phyloP scores from a whole-genome alignment of 2,113 vertebrate species.

The Hystrix brachyura region DNA sequence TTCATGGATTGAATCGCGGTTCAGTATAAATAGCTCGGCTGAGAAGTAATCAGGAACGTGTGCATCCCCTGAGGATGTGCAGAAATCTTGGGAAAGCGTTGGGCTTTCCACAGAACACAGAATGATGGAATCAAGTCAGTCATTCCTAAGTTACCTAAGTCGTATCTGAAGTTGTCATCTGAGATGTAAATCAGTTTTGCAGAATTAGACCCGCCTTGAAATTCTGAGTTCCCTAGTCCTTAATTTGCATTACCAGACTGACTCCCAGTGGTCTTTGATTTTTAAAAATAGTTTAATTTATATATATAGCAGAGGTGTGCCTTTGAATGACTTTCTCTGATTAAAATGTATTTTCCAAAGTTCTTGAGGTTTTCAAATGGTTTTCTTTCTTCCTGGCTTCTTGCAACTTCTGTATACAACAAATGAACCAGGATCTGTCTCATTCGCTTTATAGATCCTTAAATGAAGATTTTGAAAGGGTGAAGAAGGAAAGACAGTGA shows the following conservation, averaged over 20 bases:
- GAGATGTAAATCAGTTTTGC: background rate
- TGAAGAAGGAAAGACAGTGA: background rate
- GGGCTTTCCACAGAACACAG: background rate
- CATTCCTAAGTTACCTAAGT: background rate
- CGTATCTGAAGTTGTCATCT: background rate
- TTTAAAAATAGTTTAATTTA: conserved; percentile 43
- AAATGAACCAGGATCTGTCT: conserved; percentile 16
- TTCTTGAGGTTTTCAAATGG: background rate
- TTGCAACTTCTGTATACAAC: conserved; percentile 29
- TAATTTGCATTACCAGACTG: background rate
- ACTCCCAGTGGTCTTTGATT: background rate
- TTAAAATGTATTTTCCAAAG: conserved; percentile 41
- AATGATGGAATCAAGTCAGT: background rate
- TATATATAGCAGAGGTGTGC: conserved; percentile 13
- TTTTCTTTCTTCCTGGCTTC: conserved; percentile 1
- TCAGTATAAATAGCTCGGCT: background rate
- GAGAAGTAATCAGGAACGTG: background rate
- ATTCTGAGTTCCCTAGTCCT: background rate
- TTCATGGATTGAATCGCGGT: background rate
- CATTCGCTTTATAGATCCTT: background rate
- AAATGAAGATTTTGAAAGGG: conserved; percentile 10
- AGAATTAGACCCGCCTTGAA: background rate
- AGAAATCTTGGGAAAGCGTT: background rate
- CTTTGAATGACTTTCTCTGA: conserved; percentile 45
- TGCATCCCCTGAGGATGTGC: background rate